A percentile compares a stretch with the other conserved stretches of the same genome.
These are phyloP conservation scores for Drosophila melanica DNA, from an alignment of 1,140 invertebrate species.

Conservation along the genomic window DNA sequence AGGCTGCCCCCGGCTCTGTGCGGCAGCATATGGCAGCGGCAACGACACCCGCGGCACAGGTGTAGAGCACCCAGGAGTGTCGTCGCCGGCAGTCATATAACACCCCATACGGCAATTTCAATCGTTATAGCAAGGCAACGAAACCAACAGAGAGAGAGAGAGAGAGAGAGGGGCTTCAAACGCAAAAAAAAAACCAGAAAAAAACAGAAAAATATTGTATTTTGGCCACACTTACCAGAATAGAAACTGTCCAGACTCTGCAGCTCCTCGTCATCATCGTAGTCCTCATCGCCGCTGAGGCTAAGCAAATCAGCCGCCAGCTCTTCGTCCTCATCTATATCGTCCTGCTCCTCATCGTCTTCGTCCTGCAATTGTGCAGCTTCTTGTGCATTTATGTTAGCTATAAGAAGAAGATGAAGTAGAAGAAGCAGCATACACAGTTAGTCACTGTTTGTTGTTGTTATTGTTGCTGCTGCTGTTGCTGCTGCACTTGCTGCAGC, in stretches of 20 bases:
- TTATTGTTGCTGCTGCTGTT: slow-evolving; percentile 4
- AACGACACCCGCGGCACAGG: slow-evolving; percentile 84
- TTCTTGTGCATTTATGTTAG: slow-evolving; percentile 10
- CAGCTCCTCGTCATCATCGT: slow-evolving; percentile 57
- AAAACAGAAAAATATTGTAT: too few relatives aligned
- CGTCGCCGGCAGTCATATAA: slow-evolving; percentile 82
- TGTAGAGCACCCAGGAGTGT: slow-evolving; percentile 84
- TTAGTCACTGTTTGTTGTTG: slow-evolving; percentile 38
- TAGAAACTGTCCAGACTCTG: slow-evolving; percentile 79
- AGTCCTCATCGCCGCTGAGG: slow-evolving; percentile 65
- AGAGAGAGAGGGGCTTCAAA: too few relatives aligned
- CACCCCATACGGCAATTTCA: slow-evolving; percentile 83
- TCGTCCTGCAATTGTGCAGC: slow-evolving; percentile 14
- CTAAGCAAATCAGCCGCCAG: slow-evolving; percentile 60
- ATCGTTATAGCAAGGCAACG: slow-evolving; percentile 67
- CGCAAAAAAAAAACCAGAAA: too few relatives aligned
- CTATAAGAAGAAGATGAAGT: slow-evolving; percentile 25
- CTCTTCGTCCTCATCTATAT: slow-evolving; percentile 28
- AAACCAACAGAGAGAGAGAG: too few relatives aligned
- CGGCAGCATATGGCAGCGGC: slow-evolving; percentile 67
- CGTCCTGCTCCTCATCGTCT: slow-evolving; percentile 4
- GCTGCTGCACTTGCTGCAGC: slow-evolving; percentile 22
- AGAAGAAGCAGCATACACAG: slow-evolving; percentile 7
- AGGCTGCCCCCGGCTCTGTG: slow-evolving; percentile 65
- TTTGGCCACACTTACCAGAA: slow-evolving; percentile 46